phyloP scores from a whole-genome alignment of 2,888 invertebrate genomes.

The Ophion costatus region DNA sequence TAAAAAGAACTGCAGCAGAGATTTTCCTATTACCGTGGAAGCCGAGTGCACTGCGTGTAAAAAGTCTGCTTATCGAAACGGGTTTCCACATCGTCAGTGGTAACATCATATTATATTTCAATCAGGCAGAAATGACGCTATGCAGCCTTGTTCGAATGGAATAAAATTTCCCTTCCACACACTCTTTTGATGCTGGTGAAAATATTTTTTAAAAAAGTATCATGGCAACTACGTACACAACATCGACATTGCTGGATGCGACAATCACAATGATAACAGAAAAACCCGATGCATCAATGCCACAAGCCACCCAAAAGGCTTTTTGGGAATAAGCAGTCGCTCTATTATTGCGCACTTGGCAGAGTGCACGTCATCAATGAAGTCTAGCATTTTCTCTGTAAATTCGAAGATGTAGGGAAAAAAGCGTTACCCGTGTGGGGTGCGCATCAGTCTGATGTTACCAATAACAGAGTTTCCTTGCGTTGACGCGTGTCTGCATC shows the following conservation, averaged over 20 bases:
- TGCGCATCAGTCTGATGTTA: not conserved
- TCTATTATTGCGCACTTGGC: not conserved
- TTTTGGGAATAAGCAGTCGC: not conserved
- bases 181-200: not conserved
- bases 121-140: not conserved
- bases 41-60: too few relatives aligned
- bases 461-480: conserved; percentile 1
- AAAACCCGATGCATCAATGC: not conserved
- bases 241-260: not conserved
- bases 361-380: not conserved
- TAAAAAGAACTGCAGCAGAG: too few relatives aligned
- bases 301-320: not conserved
- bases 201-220: not conserved
- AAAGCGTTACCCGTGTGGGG: not conserved
- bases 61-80: too few relatives aligned
- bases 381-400: not conserved
- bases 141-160: not conserved
- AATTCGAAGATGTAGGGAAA: not conserved
- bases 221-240: not conserved
- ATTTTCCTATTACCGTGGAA: too few relatives aligned
- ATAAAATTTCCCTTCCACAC: not conserved
- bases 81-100: too few relatives aligned
- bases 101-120: not conserved
- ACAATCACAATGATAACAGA: not conserved
- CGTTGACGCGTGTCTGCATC: conserved; percentile 35